Evolutionary conservation across 1,140 invertebrate species (phyloP), one percentile per base, ranked within the genome.

Genomic region (Linepithema humile): DNA sequence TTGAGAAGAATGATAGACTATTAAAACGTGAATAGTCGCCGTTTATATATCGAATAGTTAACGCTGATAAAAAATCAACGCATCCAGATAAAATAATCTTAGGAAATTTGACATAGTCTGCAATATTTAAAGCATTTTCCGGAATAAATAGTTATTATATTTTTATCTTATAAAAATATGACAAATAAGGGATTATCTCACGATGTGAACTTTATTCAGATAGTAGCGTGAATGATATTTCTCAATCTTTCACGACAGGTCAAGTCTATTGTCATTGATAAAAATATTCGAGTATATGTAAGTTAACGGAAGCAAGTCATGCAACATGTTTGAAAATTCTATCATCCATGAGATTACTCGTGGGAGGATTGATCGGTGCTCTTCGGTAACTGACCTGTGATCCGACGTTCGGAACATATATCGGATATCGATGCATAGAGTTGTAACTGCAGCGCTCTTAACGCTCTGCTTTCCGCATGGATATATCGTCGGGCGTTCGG

Each of bases 381-480:
- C 45, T 78, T 78, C 45, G 62, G 45, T 69, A 69, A 69, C 75
- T 78, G 75, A 78, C 45, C 62, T 67, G 23, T 50, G 75, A 67
- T 78, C 75, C 45, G 75, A 78, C 62, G 23, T 53, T 77, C 26
- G 32, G 20, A 10, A 55, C 55, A 17, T 32, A 26, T 43, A 77
- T 83, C 72, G 72, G 73, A 75, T 83, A 83, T 83, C 72, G 82
- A 77, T 77, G 50, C 59, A 83, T 26, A 55, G 23, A 78, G 48
- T 78, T 38, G 60, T 77, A 67, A 77, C 74, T 77, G 57, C 45
- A 38, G 26, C 26, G 17, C 26, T 62, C 82, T 83, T 53, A 64
- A n/a, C 35, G 59, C 60, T 83, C 48, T 65, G 59, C 72, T 75
- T 55, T 74, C n/a, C 43, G 48, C 38, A 75, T 50, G n/a, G 59